Conservation (phyloP, 2,113 vertebrate genomes). For the Corynorhinus townsendii region DNA sequence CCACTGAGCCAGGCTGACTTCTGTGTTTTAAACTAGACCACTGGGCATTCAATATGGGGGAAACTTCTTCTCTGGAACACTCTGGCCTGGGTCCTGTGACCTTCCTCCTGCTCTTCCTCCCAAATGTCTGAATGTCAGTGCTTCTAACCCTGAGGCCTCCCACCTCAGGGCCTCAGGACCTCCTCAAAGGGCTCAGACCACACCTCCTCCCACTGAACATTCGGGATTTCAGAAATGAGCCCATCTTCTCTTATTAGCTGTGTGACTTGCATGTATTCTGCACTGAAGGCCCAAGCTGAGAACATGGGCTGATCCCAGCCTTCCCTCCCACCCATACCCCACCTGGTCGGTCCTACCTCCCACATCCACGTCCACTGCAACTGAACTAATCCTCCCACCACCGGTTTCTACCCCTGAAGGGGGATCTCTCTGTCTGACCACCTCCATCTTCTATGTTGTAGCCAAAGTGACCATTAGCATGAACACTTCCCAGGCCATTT, state of each 20-base stretch:
- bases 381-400: fast-evolving
- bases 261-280: background rate
- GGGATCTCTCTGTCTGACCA: too few relatives aligned
- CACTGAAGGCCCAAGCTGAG: background rate
- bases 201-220: background rate
- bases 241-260: fast-evolving
- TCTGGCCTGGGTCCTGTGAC: fast-evolving
- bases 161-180: background rate
- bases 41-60: fast-evolving
- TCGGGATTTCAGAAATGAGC: background rate
- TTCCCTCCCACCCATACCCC: background rate
- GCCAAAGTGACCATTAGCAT: background rate
- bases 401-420: fast-evolving
- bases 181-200: background rate
- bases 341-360: background rate
- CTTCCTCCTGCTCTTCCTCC: background rate
- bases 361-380: too few relatives aligned
- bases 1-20: background rate
- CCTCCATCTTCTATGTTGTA: background rate
- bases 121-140: background rate
- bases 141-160: too few relatives aligned
- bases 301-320: too few relatives aligned
- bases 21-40: background rate
- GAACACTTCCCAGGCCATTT: fast-evolving
- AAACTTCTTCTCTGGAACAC: background rate